phyloP scores from a whole-genome alignment of 1,140 invertebrate species.

The Leptestheria dahalacensis region DNA sequence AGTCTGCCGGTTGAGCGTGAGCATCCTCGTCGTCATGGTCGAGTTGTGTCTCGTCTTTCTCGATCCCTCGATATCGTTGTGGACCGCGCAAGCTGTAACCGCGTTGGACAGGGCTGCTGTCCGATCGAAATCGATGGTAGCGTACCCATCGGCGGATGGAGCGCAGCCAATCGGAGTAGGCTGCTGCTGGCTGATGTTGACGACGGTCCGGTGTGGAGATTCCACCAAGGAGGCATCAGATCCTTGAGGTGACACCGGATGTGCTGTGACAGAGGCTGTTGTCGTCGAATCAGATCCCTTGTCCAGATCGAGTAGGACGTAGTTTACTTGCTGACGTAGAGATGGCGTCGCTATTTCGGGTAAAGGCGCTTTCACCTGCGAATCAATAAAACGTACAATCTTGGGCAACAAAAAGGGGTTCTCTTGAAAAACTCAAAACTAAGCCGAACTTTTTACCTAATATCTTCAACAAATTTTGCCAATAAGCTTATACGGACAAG shows the following conservation, averaged over 20 bases:
- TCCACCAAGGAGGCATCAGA: conserved; percentile 24
- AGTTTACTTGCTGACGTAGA: conserved; percentile 40
- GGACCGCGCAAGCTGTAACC: conserved; percentile 16
- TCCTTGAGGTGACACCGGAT: conserved; percentile 26
- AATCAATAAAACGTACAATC: not conserved
- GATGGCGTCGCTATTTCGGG: conserved; percentile 22
- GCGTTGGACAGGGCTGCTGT: conserved; percentile 56
- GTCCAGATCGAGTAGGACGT: conserved; percentile 58
- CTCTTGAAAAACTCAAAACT: no score
- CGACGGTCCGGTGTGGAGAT: conserved; percentile 13
- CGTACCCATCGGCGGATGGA: conserved; percentile 53
- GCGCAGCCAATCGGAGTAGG: conserved; percentile 12
- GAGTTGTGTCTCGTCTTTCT: conserved; percentile 31
- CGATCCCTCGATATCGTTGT: conserved; percentile 24
- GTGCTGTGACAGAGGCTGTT: conserved; percentile 21
- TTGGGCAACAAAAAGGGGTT: no score
- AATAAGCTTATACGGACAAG: no score
- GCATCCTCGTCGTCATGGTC: conserved; percentile 4
- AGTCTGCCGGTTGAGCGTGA: conserved; percentile 12
- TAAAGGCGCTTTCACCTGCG: not conserved
- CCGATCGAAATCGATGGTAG: conserved; percentile 84
- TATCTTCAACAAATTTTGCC: no score
- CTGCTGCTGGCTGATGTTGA: conserved; percentile 14
- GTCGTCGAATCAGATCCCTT: conserved; percentile 20
- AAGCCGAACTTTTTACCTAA: no score